Base-by-base conservation (phyloP, 2,888 invertebrate genomes). In the Eupeodes luniger region DNA sequence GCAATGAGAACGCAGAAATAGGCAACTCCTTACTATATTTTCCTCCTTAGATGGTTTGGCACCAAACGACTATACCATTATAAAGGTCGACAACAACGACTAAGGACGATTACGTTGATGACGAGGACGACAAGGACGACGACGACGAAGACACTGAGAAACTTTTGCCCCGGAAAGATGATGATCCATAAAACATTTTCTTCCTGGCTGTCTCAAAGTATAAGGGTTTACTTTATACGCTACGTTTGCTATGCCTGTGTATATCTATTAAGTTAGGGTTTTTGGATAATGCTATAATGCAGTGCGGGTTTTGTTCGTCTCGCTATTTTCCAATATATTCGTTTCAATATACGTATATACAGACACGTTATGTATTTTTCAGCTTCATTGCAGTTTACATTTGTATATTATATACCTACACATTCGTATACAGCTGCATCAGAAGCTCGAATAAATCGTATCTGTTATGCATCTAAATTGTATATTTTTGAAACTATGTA, bases 131-230 rank as follows among this genome's bases (percentile, higher is more conserved):
- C 40, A 36, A 16, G 0, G 11, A 9, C 53, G n/a, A 49, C 9
- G 53, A 10, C 57, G 27, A 27, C 27, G 49, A 67, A 72, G 61
- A 62, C 72, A 55, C 66, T 69, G 74, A 75, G 53, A 55, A 84
- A 88, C 80, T 84, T 88, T 81, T 55, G 36, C 16, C 67, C 88
- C 74, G 85, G 81, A 78, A 88, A 84, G 85, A 88, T 85, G 87
- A 84, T 87, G 85, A 88, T 88, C 85, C 88, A 88, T 85, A 88
- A 88, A 88, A 88, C 88, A 88, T 88, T 77, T 81, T 84, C 85
- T 81, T 81, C 81, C 74, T 78, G 77, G 69, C 57, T 62, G 44
- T 67, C 80, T 76, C 62, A 47, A 44, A 76, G 75, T 51, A 53
- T 55, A 62, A 75, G 69, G 62, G 61, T 79, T 40, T 67, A 55